phyloP scores from a whole-genome alignment of 2,113 vertebrate species.

The Gopherus flavomarginatus region DNA sequence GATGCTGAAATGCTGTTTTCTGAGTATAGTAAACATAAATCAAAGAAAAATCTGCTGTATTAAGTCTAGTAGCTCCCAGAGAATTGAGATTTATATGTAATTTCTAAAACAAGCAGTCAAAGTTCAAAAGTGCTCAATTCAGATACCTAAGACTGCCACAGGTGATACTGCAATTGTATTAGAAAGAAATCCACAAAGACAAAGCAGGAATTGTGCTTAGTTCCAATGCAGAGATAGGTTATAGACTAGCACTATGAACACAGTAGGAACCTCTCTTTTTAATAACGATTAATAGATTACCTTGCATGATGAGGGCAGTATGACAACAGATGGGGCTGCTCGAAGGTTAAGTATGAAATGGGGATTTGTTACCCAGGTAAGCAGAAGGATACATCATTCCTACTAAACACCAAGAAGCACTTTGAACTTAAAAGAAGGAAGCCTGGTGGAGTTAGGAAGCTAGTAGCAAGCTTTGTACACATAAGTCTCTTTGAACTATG shows the following conservation, averaged over 20 bases:
- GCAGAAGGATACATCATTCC: background rate
- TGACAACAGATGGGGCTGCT: background rate
- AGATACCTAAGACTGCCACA: conserved; percentile 47
- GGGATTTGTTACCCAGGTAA: background rate
- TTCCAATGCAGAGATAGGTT: background rate
- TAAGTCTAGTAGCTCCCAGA: conserved; percentile 53
- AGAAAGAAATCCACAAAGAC: background rate
- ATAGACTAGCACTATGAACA: background rate
- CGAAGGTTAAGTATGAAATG: background rate
- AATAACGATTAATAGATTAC: background rate
- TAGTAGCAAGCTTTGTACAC: background rate
- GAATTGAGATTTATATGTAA: conserved; percentile 62
- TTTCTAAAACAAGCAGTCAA: conserved; percentile 54
- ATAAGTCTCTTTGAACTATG: background rate
- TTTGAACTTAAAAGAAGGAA: background rate
- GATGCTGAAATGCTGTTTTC: conserved; percentile 42
- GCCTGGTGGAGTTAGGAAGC: background rate
- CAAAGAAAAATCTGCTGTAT: conserved; percentile 51
- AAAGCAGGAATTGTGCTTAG: conserved; percentile 6
- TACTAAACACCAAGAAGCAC: background rate
- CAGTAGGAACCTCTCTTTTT: background rate
- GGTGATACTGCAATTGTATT: conserved; percentile 27
- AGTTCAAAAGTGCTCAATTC: conserved; percentile 50
- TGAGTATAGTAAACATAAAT: conserved; percentile 65
- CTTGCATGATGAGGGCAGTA: background rate